Conservation (phyloP, 2,113 vertebrate genomes). For the Brachionichthys hirsutus region DNA sequence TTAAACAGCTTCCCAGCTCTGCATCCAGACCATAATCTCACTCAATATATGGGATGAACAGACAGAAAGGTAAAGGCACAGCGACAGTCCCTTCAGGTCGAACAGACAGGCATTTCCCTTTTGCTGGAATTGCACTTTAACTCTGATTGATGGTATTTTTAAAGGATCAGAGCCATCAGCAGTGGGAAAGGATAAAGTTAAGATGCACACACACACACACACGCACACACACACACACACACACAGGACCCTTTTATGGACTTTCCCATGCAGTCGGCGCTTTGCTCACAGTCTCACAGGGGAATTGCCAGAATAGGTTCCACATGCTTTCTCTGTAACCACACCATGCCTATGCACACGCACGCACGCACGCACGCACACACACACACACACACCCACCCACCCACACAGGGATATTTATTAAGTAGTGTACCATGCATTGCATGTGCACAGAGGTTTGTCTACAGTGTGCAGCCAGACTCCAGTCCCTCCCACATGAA, state of each 20-base stretch:
- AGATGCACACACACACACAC: constrained; percentile 19
- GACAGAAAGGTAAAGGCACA: constrained; percentile 20
- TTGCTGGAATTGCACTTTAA: constrained; percentile 29
- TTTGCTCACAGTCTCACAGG: constrained; percentile 73
- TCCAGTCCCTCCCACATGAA: constrained; percentile 54
- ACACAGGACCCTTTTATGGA: constrained; percentile 78
- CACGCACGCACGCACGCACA: constrained; percentile 42
- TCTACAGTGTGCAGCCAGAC: constrained; percentile 35
- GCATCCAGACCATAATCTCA: constrained; percentile 32
- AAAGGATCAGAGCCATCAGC: constrained; percentile 22
- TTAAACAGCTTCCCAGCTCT: constrained; percentile 14
- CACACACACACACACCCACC: constrained; percentile 33
- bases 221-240: constrained; percentile 1
- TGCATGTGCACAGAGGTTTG: constrained; percentile 28
- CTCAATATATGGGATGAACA: constrained; percentile 30
- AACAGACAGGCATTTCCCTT: constrained; percentile 31
- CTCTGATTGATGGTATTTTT: constrained; percentile 31
- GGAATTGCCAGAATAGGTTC: constrained; percentile 86
- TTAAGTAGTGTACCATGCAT: constrained; percentile 29
- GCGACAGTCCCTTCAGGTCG: constrained; percentile 32
- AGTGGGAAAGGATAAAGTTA: constrained; percentile 61
- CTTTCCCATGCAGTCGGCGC: constrained; percentile 80
- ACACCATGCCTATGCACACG: constrained; percentile 47
- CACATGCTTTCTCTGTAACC: constrained; percentile 75
- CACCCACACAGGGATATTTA: constrained; percentile 28